Conservation (phyloP, 2,113 vertebrate species). For the Myodes glareolus region DNA sequence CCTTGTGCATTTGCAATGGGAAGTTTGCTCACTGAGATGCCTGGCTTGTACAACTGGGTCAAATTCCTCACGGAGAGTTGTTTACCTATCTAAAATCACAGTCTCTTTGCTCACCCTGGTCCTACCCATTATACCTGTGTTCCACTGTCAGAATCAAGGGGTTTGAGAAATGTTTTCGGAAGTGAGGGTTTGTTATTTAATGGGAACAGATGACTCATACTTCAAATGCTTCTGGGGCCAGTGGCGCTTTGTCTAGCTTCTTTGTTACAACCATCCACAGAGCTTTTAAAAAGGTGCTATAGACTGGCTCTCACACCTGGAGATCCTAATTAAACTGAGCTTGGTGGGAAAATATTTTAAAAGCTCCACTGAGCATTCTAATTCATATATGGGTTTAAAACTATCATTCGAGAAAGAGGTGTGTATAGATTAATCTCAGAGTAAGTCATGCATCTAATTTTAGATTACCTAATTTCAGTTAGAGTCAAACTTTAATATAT, state of each 20-base stretch:
- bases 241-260: not conserved
- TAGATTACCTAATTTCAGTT: not conserved
- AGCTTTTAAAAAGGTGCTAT: not conserved
- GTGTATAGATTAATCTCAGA: not conserved
- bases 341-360: not conserved
- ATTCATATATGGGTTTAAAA: not conserved
- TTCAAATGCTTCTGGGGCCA: not conserved
- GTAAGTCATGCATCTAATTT: not conserved
- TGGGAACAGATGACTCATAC: not conserved
- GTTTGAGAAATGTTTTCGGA: not conserved
- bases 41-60: not conserved
- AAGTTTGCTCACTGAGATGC: not conserved
- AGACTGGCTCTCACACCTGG: not conserved
- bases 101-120: not conserved
- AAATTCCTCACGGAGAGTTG: not conserved
- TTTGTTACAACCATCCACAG: not conserved
- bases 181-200: slow-evolving; percentile 44
- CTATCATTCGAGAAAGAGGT: not conserved
- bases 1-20: not conserved
- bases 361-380: not conserved
- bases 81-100: not conserved
- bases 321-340: slow-evolving; percentile 25
- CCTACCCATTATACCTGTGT: not conserved
- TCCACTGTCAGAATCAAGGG: not conserved
- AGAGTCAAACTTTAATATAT: not conserved